phyloP scores from a whole-genome alignment of 2,888 invertebrate species.

The Lymantria dispar region DNA sequence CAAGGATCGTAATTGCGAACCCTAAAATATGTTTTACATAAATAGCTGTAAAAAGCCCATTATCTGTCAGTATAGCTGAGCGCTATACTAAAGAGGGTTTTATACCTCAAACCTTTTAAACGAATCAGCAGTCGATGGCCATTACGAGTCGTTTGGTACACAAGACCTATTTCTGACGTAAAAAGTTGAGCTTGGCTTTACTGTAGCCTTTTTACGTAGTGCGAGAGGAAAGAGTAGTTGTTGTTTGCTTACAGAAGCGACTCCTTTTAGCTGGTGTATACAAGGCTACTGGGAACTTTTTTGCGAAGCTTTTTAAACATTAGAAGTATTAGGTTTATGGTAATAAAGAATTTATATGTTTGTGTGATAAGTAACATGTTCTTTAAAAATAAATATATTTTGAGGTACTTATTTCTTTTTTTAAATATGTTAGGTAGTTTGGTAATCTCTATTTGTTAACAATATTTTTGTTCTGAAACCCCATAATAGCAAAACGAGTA shows the following conservation, averaged over 20 bases:
- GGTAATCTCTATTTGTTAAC: too few species aligned
- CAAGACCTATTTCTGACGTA: constrained; percentile 39
- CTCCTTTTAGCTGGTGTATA: constrained; percentile 50
- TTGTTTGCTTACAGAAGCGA: constrained; percentile 49
- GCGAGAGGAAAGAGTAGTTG: constrained; percentile 14
- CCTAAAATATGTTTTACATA: background rate
- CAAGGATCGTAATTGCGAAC: background rate
- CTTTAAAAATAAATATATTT: too few species aligned
- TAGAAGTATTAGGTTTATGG: too few species aligned
- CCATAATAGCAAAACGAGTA: too few species aligned
- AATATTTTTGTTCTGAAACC: too few species aligned
- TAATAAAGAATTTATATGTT: too few species aligned
- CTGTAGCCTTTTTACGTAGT: constrained; percentile 21
- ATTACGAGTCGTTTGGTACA: constrained; percentile 34
- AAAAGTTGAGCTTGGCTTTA: constrained; percentile 27
- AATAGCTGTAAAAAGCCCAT: constrained; percentile 1
- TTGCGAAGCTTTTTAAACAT: too few species aligned
- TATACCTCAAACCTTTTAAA: constrained; percentile 46
- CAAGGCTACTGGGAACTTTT: background rate
- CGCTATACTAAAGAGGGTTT: constrained; percentile 25
- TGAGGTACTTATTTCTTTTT: too few species aligned
- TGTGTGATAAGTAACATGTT: too few species aligned
- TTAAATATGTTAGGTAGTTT: too few species aligned
- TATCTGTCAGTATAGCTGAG: constrained; percentile 16
- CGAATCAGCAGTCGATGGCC: constrained; percentile 40